Percentiles rank a stretch among this genome's conserved stretches.
phyloP scores from a whole-genome alignment of 2,113 vertebrate genomes.

The Antidorcas marsupialis region DNA sequence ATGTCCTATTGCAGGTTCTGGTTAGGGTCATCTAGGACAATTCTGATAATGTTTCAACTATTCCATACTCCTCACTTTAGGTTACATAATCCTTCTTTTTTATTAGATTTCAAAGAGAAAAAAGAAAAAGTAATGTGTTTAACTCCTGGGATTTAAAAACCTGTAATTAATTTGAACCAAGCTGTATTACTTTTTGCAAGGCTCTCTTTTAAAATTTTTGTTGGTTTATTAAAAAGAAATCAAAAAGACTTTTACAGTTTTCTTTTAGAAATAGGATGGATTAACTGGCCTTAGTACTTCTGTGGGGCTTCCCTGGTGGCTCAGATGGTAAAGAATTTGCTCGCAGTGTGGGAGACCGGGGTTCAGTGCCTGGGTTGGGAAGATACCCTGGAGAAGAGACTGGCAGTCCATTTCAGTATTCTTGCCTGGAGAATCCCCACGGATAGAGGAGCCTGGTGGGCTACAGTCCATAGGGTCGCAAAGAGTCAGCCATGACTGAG shows the following conservation, averaged over 20 bases:
- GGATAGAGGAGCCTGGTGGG: background rate
- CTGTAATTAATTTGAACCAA: background rate
- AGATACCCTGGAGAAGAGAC: background rate
- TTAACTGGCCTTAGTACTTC: background rate
- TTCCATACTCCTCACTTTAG: slow-evolving; percentile 39
- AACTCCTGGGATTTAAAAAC: slow-evolving; percentile 40
- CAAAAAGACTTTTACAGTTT: background rate
- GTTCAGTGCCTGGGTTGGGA: background rate
- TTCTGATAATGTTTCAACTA: slow-evolving; percentile 60
- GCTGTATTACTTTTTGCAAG: slow-evolving; percentile 2
- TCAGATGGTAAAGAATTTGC: background rate
- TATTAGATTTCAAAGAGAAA: slow-evolving; percentile 22
- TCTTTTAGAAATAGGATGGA: background rate
- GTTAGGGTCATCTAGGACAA: slow-evolving; percentile 40
- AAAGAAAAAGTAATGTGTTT: slow-evolving; percentile 19
- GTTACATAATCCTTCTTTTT: slow-evolving; percentile 26
- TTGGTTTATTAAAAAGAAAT: background rate
- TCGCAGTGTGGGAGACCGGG: background rate
- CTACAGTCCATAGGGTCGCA: background rate
- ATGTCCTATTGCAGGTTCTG: slow-evolving; percentile 40
- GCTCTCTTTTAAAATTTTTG: slow-evolving; percentile 31
- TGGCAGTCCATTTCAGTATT: background rate
- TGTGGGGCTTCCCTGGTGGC: background rate
- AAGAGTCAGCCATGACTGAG: background rate
- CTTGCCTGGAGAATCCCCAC: background rate